Conservation (phyloP, 2,113 vertebrate genomes). For the Epinephelus lanceolatus region DNA sequence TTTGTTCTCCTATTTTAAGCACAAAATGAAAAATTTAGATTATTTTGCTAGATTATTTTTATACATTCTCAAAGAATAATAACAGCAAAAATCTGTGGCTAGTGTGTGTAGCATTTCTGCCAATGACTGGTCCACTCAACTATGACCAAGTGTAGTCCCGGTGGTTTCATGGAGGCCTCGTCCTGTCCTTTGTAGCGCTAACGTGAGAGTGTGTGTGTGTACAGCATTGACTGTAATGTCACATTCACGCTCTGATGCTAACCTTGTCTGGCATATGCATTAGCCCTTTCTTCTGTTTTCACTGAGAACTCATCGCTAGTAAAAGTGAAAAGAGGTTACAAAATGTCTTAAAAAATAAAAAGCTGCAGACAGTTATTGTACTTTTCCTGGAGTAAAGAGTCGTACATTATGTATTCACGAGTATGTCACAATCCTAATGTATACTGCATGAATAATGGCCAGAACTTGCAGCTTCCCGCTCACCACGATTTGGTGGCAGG, state of each 20-base stretch:
- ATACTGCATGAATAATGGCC: constrained; percentile 59
- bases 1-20: not conserved
- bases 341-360: constrained; percentile 44
- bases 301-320: constrained; percentile 39
- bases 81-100: not conserved
- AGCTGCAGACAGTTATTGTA: not conserved
- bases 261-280: constrained; percentile 69
- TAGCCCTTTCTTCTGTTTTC: constrained; percentile 65
- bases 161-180: constrained; percentile 13
- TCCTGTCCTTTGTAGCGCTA: constrained; percentile 32
- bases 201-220: constrained; percentile 17
- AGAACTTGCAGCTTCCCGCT: constrained; percentile 49
- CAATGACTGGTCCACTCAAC: not conserved
- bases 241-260: constrained; percentile 71
- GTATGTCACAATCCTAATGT: constrained; percentile 45
- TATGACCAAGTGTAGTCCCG: not conserved
- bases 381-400: constrained; percentile 14
- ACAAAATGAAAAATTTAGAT: too few relatives aligned
- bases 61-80: not conserved
- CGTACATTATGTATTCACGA: constrained; percentile 41
- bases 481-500: constrained; percentile 47
- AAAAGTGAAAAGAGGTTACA: constrained; percentile 25
- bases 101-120: not conserved
- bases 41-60: too few relatives aligned
- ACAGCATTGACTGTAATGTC: constrained; percentile 61